Conservation (phyloP, 2,113 vertebrate species). For the Lophius piscatorius region DNA sequence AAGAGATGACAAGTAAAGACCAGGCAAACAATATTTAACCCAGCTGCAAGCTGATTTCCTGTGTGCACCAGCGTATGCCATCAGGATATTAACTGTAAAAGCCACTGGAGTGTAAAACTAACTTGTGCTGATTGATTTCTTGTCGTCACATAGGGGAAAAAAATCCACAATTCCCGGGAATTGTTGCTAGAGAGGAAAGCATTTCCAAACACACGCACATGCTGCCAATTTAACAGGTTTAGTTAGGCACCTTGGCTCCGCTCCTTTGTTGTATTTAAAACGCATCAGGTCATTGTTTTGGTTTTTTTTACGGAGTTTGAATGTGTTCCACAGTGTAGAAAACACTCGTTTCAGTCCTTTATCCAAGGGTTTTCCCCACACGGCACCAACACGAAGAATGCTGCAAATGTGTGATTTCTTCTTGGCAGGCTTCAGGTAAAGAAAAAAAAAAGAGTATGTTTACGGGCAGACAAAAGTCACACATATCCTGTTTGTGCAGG, state of each 20-base stretch:
- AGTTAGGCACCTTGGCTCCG: slow-evolving; percentile 61
- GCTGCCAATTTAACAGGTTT: slow-evolving; percentile 76
- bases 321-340: slow-evolving; percentile 30
- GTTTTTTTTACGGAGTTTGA: slow-evolving; percentile 27
- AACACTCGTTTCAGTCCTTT: slow-evolving; percentile 52
- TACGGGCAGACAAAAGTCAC: slow-evolving; percentile 48
- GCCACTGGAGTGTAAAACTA: slow-evolving; percentile 69
- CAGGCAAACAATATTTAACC: slow-evolving; percentile 47
- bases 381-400: slow-evolving; percentile 56
- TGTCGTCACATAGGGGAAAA: slow-evolving; percentile 47
- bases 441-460: slow-evolving; percentile 39
- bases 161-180: slow-evolving; percentile 68
- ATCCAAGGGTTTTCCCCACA: slow-evolving; percentile 41
- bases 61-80: slow-evolving; percentile 28
- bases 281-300: slow-evolving; percentile 45
- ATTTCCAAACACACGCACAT: slow-evolving; percentile 57
- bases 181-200: slow-evolving; percentile 63
- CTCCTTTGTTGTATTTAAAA: slow-evolving; percentile 69
- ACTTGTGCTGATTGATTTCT: slow-evolving; percentile 68
- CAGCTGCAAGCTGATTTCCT: slow-evolving; percentile 46
- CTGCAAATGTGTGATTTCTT: slow-evolving; percentile 66
- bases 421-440: slow-evolving; percentile 57
- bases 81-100: slow-evolving; percentile 70
- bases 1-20: slow-evolving; percentile 4
- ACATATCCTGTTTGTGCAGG: slow-evolving; percentile 47